phyloP scores from a whole-genome alignment of 1,140 invertebrate genomes.

The Drosophila leontia region DNA sequence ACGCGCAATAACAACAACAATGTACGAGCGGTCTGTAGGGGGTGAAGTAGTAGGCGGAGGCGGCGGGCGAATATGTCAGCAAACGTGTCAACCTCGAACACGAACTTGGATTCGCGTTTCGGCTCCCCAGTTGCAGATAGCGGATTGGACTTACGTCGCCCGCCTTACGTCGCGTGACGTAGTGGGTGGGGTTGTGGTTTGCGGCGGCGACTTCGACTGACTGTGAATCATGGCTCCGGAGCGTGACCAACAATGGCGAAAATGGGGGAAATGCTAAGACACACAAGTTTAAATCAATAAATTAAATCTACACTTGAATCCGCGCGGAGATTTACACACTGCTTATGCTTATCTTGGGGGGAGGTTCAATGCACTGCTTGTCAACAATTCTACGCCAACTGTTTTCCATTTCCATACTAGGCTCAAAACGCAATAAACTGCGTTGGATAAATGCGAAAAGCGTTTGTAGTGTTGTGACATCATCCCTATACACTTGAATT shows the following conservation, averaged over 20 bases:
- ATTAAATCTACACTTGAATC: slow-evolving; percentile 23
- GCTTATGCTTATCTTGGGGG: slow-evolving; percentile 21
- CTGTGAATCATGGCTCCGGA: slow-evolving; percentile 47
- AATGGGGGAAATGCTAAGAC: slow-evolving; percentile 24
- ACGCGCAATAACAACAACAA: slow-evolving; percentile 69
- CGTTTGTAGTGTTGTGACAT: slow-evolving; percentile 31
- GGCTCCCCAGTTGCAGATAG: slow-evolving; percentile 26
- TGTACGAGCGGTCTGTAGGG: slow-evolving; percentile 1
- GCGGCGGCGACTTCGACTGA: slow-evolving; percentile 10
- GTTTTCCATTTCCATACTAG: neutral
- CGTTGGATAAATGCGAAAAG: slow-evolving; percentile 26
- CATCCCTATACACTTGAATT: slow-evolving; percentile 28
- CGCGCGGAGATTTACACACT: neutral
- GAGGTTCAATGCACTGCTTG: slow-evolving; percentile 58
- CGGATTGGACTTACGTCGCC: slow-evolving; percentile 30
- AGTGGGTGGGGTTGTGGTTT: slow-evolving; percentile 35
- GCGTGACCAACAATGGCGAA: slow-evolving; percentile 58
- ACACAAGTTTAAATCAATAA: slow-evolving; percentile 61
- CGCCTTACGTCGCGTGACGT: slow-evolving; percentile 45
- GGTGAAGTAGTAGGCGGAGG: neutral
- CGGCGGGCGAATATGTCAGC: slow-evolving; percentile 41
- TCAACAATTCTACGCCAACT: slow-evolving; percentile 20
- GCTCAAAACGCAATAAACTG: slow-evolving; percentile 40
- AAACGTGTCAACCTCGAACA: slow-evolving; percentile 60
- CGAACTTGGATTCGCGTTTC: slow-evolving; percentile 53